These are phyloP conservation scores for Holothuria scabra DNA, from an alignment of 53 echinoderm and acorn worm species.

Conservation along the genomic window DNA sequence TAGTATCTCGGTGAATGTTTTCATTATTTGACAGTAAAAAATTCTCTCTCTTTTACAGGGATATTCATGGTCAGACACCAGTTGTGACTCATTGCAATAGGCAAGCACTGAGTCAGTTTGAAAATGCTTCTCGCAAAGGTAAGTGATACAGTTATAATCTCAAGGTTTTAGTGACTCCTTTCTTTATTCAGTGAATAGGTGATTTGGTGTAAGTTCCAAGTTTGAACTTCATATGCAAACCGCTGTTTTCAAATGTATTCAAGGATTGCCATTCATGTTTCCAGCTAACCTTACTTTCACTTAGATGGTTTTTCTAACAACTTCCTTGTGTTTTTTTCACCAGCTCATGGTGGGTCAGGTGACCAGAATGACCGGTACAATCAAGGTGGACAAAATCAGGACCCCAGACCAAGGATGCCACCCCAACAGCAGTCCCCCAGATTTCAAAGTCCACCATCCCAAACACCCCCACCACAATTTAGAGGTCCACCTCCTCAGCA, in stretches of 20 bases:
- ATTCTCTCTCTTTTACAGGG: conserved; percentile 46
- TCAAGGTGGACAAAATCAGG: not conserved
- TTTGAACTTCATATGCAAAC: too few species aligned
- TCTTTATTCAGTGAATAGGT: not conserved
- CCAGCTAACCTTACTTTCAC: not conserved
- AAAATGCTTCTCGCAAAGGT: conserved; percentile 92
- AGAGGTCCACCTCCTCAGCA: conserved; percentile 60
- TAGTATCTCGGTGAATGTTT: too few species aligned
- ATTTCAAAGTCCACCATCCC: conserved; percentile 47
- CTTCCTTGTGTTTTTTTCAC: not conserved
- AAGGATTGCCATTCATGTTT: too few species aligned
- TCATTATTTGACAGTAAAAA: too few species aligned
- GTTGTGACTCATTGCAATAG: conserved; percentile 87
- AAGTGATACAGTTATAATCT: not conserved
- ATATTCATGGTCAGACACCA: conserved; percentile 88
- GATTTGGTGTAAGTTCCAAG: too few species aligned
- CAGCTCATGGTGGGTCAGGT: conserved; percentile 44
- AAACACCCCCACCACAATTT: conserved; percentile 49
- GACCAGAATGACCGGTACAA: conserved; percentile 40
- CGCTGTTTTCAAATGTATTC: too few species aligned
- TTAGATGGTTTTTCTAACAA: not conserved
- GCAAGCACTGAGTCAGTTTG: conserved; percentile 85
- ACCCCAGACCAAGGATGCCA: not conserved
- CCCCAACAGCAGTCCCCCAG: conserved; percentile 42
- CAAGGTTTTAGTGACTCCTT: too few species aligned